phyloP scores from a whole-genome alignment of 2,888 invertebrate genomes.

The Calliopum simillimum region DNA sequence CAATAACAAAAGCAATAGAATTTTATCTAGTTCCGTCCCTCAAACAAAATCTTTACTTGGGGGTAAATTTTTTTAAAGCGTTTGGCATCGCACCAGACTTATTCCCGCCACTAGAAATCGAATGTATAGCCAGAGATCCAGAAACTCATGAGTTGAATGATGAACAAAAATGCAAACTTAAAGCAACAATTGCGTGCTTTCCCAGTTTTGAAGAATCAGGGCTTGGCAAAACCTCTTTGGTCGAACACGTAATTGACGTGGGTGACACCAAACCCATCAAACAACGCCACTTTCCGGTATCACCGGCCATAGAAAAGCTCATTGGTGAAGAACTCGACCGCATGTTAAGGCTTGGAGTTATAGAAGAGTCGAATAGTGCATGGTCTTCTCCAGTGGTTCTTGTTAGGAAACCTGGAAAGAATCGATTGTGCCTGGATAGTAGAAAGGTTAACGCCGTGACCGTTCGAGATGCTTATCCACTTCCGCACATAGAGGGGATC shows the following conservation, averaged over 20 bases:
- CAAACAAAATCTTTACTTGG: too few relatives aligned
- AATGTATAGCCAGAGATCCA: too few relatives aligned
- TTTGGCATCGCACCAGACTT: too few relatives aligned
- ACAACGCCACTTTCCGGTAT: constrained; percentile 39
- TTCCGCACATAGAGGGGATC: constrained; percentile 29
- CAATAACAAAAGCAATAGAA: not conserved
- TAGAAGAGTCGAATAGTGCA: constrained; percentile 51
- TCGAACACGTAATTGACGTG: constrained; percentile 37
- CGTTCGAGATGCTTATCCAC: constrained; percentile 43
- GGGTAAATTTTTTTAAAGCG: too few relatives aligned
- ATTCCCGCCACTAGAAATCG: too few relatives aligned
- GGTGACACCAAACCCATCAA: constrained; percentile 36
- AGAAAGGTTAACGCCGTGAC: too few relatives aligned
- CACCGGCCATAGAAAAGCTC: constrained; percentile 39
- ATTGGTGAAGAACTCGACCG: constrained; percentile 49
- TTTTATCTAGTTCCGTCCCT: constrained; percentile 14
- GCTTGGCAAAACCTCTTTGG: constrained; percentile 34
- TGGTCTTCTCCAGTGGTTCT: constrained; percentile 53
- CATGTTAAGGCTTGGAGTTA: constrained; percentile 51
- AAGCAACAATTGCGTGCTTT: constrained; percentile 12
- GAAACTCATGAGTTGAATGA: not conserved
- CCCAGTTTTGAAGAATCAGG: constrained; percentile 28
- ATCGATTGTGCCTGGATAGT: constrained; percentile 50
- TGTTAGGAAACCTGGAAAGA: constrained; percentile 46
- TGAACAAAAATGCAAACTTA: not conserved